A percentile compares a stretch with the other conserved stretches of the same genome.
These are phyloP conservation scores for Grantiella picta DNA, from an alignment of 2,113 vertebrate genomes.

Conservation along the genomic window DNA sequence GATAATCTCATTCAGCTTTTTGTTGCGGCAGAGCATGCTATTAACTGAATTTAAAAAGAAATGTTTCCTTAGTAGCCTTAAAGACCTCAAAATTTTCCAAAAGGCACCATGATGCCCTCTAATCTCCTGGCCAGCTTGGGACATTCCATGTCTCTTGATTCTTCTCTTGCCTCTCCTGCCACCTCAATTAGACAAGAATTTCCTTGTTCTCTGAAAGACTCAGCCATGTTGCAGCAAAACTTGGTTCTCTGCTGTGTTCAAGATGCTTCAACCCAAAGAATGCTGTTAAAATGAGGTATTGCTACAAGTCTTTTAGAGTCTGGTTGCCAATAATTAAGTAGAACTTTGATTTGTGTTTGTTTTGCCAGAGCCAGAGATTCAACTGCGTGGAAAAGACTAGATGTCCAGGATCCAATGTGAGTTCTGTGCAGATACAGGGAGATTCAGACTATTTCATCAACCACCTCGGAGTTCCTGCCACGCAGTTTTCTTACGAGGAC, in stretches of 20 bases:
- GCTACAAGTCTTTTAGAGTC: neutral
- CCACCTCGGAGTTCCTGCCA: constrained; percentile 84
- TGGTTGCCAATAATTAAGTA: neutral
- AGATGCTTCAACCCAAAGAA: neutral
- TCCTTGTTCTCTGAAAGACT: neutral
- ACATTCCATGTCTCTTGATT: neutral
- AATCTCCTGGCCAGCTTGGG: neutral
- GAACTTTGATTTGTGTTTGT: constrained; percentile 22
- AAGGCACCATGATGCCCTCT: neutral
- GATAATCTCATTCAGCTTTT: neutral
- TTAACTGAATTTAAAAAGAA: neutral
- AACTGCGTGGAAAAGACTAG: constrained; percentile 75
- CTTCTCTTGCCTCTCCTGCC: neutral
- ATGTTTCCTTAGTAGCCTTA: neutral
- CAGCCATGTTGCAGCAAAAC: neutral
- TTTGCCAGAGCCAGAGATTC: constrained; percentile 81
- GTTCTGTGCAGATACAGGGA: constrained; percentile 84
- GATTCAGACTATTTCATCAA: constrained; percentile 90
- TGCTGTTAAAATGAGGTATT: neutral
- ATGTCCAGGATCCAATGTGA: constrained; percentile 80
- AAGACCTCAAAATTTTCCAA: neutral
- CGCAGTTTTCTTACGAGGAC: constrained; percentile 85
- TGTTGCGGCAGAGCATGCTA: neutral
- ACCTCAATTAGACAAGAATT: neutral
- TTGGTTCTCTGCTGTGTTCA: neutral